Conservation (phyloP, 2,797 vertebrate species). For the Chaunax sp. region DNA sequence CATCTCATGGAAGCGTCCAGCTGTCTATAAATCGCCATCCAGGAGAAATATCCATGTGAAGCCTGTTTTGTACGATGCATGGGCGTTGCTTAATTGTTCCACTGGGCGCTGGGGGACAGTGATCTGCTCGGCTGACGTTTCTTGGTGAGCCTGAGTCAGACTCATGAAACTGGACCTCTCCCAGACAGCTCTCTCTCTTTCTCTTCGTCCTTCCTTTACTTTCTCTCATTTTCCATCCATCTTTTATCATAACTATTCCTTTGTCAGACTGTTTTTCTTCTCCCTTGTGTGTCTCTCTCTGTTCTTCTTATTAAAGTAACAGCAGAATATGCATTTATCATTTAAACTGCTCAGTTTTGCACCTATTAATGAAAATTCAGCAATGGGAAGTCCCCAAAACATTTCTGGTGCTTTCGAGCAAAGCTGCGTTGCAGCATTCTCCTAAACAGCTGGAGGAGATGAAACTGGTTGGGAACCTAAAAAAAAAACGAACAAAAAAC, state of each 20-base stretch:
- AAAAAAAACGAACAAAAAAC: too few relatives aligned
- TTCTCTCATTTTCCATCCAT: constrained; percentile 13
- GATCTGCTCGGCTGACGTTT: constrained; percentile 43
- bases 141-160: constrained; percentile 77
- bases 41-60: constrained; percentile 36
- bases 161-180: constrained; percentile 54
- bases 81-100: constrained; percentile 59
- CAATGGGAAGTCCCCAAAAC: not conserved
- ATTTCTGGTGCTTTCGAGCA: too few relatives aligned
- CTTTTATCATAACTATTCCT: not conserved
- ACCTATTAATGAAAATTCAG: too few relatives aligned
- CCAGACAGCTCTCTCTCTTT: constrained; percentile 17
- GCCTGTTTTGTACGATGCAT: constrained; percentile 20
- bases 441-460: too few relatives aligned
- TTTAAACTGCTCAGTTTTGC: not conserved
- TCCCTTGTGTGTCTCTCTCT: not conserved
- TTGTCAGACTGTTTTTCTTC: not conserved
- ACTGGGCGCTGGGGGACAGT: constrained; percentile 33
- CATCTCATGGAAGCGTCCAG: constrained; percentile 14
- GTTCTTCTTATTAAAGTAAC: not conserved
- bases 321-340: not conserved
- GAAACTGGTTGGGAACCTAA: too few relatives aligned
- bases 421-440: too few relatives aligned
- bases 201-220: not conserved
- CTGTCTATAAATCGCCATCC: constrained; percentile 36